These are phyloP conservation scores for Capreolus pygargus DNA, from an alignment of 2,113 vertebrate species.

Conservation along the genomic window DNA sequence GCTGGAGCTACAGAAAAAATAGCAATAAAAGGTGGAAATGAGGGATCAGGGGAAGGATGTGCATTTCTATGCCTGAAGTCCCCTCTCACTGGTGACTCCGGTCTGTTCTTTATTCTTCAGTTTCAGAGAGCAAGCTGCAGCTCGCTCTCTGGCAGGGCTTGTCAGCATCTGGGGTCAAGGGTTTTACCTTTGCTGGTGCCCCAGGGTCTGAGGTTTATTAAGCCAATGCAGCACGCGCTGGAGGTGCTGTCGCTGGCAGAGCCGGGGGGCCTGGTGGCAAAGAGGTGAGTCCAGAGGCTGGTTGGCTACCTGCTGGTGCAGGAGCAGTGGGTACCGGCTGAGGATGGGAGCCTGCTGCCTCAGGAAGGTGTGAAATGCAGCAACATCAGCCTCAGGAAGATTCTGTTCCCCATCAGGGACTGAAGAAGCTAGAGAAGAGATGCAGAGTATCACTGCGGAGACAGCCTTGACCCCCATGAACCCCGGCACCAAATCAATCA, in stretches of 20 bases:
- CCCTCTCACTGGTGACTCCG: not conserved
- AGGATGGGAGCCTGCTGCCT: conserved; percentile 80
- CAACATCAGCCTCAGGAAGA: not conserved
- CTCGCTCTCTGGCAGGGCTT: not conserved
- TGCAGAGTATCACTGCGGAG: not conserved
- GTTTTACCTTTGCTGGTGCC: conserved; percentile 44
- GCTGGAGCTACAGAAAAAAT: conserved; percentile 22
- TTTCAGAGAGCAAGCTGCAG: not conserved
- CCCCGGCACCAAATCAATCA: not conserved
- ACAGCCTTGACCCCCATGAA: not conserved
- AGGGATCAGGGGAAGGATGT: not conserved
- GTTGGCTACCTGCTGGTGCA: conserved; percentile 88
- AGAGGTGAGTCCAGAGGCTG: conserved; percentile 77
- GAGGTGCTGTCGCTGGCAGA: conserved; percentile 52
- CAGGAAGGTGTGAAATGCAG: conserved; percentile 82
- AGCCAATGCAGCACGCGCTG: conserved; percentile 76
- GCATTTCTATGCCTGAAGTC: not conserved
- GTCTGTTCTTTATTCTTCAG: not conserved
- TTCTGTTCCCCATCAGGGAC: not conserved
- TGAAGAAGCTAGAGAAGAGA: conserved; percentile 26
- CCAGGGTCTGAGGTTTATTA: conserved; percentile 77
- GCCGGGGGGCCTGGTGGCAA: conserved; percentile 80
- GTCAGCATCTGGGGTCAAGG: not conserved
- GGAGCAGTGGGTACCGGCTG: conserved; percentile 84
- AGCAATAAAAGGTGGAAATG: not conserved